Evolutionary conservation across 2,797 vertebrate species (phyloP), one percentile per base, ranked within the genome.

Genomic region (Protosalanx chinensis): DNA sequence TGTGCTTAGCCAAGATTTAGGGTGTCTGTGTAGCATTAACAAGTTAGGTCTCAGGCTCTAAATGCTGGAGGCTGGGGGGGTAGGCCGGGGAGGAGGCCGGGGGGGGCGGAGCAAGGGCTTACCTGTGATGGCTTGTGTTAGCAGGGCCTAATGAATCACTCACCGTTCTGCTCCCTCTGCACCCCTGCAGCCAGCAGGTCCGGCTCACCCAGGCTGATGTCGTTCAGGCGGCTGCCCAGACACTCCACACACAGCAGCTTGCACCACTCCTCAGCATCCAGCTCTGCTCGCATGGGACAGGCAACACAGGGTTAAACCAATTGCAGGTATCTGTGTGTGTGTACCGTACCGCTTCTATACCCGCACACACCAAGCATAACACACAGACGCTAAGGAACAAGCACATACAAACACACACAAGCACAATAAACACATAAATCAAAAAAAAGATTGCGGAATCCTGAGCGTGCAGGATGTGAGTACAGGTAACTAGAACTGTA

Each of bases 231-330:
- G 79, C 94, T 95, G 88, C 96, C 96, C 84, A 99, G 91, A 82
- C 97, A 98, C 88, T 98, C 98, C 90, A 96, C 87, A 74, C 95
- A 99, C 80, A 99, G 94, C 81, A 97, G 94, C 81, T 99, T 99
- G 85, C 95, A 99, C 98, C 98, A 99, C 75, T 98, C 97, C 87
- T 99, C 98, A 0, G 98, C 97, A 84, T 99, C 98, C 85, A 98
- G 91, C 87, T 99, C 98, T 99, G 89, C 80, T 79, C 56, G 37
- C 29, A 67, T 70, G 79, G 67, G 72, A 73, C 4, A 62, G 72
- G 75, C 75, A 69, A 67, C 8, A 29, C 27, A 33, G 7, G n/a
- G 32, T 70, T 20, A 59, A 16, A n/a, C 51, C 15, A 6, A 46
- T 13, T 46, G 41, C 41, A 46, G 41, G 41, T 46, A 46, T 46